Evolutionary conservation across 2,888 invertebrate genomes (phyloP).

Genomic region (Drosophila anomelani): DNA sequence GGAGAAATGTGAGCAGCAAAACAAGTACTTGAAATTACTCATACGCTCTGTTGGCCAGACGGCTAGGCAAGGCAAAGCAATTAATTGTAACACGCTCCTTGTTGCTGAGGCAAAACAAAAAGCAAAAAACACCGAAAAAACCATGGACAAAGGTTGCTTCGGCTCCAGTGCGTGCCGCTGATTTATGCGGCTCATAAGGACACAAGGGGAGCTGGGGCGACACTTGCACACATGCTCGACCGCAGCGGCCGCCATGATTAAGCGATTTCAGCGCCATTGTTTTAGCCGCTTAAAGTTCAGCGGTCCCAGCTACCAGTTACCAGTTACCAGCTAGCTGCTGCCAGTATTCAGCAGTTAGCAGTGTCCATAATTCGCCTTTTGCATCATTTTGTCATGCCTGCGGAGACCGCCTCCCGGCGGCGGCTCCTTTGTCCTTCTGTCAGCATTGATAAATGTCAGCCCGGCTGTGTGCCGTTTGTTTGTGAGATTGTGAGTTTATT

Average conservation of each 20-base stretch:
- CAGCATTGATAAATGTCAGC: slow-evolving; percentile 77
- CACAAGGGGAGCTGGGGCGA: slow-evolving; percentile 14
- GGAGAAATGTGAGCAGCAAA: slow-evolving; percentile 46
- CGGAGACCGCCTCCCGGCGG: slow-evolving; percentile 38
- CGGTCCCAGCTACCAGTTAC: not conserved
- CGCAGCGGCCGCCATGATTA: slow-evolving; percentile 79
- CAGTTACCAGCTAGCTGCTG: slow-evolving; percentile 1
- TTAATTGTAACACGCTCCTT: slow-evolving; percentile 64
- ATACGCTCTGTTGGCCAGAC: slow-evolving; percentile 53
- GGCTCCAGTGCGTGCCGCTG: slow-evolving; percentile 64
- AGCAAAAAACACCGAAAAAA: slow-evolving; percentile 29
- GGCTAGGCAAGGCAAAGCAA: slow-evolving; percentile 39
- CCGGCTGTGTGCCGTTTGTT: slow-evolving; percentile 56
- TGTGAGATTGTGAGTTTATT: slow-evolving; percentile 43
- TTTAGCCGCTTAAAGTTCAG: slow-evolving; percentile 53
- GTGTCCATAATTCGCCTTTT: slow-evolving; percentile 60
- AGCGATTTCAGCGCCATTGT: slow-evolving; percentile 82
- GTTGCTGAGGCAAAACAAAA: slow-evolving; percentile 54
- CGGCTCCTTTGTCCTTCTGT: slow-evolving; percentile 71
- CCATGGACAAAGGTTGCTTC: slow-evolving; percentile 51
- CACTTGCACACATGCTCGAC: slow-evolving; percentile 62
- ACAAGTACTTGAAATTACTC: slow-evolving; percentile 61
- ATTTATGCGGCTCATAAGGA: slow-evolving; percentile 63
- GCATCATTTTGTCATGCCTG: slow-evolving; percentile 78
- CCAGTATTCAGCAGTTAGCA: slow-evolving; percentile 8